phyloP scores from a whole-genome alignment of 2,113 vertebrate species.

The Sylvietta virens region DNA sequence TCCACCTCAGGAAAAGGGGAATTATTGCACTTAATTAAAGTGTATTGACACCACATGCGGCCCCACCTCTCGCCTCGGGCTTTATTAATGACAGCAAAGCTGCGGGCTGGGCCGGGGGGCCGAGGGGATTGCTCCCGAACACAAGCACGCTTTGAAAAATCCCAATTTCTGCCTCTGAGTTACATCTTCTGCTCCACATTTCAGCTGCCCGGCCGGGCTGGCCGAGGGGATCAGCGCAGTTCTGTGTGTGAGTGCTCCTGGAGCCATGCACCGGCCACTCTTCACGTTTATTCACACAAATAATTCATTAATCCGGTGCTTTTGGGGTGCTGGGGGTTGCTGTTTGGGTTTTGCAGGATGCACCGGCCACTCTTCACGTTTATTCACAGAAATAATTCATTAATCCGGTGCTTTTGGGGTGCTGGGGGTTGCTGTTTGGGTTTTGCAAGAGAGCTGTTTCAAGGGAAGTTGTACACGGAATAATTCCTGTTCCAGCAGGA shows the following conservation, averaged over 20 bases:
- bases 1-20: conserved; percentile 82
- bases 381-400: neutral
- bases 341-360: neutral
- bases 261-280: neutral
- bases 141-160: neutral
- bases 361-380: neutral
- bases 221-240: neutral
- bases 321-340: neutral
- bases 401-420: neutral
- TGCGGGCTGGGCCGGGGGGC: neutral
- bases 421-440: neutral
- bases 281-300: neutral
- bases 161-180: neutral
- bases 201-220: neutral
- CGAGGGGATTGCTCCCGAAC: neutral
- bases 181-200: neutral
- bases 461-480: neutral
- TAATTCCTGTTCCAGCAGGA: neutral
- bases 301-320: neutral
- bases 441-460: neutral
- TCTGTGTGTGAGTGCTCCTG: neutral
- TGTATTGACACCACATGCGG: conserved; percentile 87
- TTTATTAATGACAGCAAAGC: conserved; percentile 71
- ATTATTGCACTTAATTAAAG: conserved; percentile 89
- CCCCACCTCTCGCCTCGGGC: conserved; percentile 62